Evolutionary conservation across 2,888 invertebrate species (phyloP), one percentile per base, ranked within the genome.

Genomic region (Chrysomela aeneicollis): DNA sequence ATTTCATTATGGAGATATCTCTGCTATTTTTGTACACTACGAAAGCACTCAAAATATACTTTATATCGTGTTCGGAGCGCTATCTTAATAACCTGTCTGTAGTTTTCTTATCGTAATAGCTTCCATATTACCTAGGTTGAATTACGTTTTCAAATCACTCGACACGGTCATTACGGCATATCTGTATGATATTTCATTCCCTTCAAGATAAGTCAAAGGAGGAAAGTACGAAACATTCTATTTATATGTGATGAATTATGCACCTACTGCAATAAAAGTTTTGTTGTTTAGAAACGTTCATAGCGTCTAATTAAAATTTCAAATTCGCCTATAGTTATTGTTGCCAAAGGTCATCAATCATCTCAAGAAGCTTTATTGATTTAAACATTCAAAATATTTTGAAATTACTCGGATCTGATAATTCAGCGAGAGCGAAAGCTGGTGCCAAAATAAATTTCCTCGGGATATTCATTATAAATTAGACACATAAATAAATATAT

Each of bases 41-140:
- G 42, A 42, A 42, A 42, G 15, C 42, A 42, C 42, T 42, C 42
- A 15, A 42, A 42, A 42, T 15, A 42, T 12, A 42, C 42, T 15
- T 42, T 15, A 42, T 42, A 42, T 42, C 42, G 42, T 12, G 8
- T 42, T 15, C 42, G 15, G 42, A 42, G 15, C 15, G 42, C 15
- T 15, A 42, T 42, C 42, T 42, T 42, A 42, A 42, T 15, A 42
- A 42, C 42, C 42, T 15, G 32, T 3, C 15, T 15, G 42, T 42
- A 42, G 42, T 42, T 42, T 15, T 42, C 15, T 42, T 42, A 42
- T 42, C 42, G 42, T 42, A 42, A 42, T 42, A 42, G 42, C 42
- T 42, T 42, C 42, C 15, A 42, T 12, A 42, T 42, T 42, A 42
- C 42, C 42, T 42, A 42, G 15, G 15, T 15, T 12, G 12, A 42